These are phyloP conservation scores for Bombus affinis DNA, from an alignment of 1,140 invertebrate species.

Conservation along the genomic window DNA sequence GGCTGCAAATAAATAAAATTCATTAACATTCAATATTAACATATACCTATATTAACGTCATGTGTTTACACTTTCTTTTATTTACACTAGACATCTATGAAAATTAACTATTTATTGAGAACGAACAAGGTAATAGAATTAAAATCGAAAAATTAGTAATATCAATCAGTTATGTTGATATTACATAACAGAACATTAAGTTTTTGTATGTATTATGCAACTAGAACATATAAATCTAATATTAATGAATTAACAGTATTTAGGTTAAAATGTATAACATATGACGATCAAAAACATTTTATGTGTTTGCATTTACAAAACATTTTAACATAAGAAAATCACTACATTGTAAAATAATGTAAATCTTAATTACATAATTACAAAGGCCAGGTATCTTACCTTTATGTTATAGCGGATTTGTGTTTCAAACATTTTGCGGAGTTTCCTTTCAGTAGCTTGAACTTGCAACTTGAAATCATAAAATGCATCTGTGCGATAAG, in stretches of 20 bases:
- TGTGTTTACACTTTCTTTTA: too few species aligned
- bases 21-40: too few species aligned
- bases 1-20: neutral
- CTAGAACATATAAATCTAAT: too few species aligned
- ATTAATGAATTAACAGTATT: neutral
- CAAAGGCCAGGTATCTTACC: conserved; percentile 19
- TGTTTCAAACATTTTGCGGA: conserved; percentile 73
- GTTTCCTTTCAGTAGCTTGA: conserved; percentile 75
- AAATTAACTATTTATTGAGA: too few species aligned
- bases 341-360: neutral
- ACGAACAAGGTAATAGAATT: too few species aligned
- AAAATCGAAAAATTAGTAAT: too few species aligned
- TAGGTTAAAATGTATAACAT: neutral
- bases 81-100: too few species aligned
- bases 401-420: conserved; percentile 39
- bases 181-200: too few species aligned
- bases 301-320: too few species aligned
- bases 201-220: too few species aligned
- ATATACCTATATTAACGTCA: too few species aligned
- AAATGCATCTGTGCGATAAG: conserved; percentile 74
- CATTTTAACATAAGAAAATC: neutral
- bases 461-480: conserved; percentile 77
- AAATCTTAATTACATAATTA: neutral
- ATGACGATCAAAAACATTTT: neutral
- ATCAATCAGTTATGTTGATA: too few species aligned